Conservation (phyloP, 1,140 invertebrate genomes). For the Eulimnadia texana region DNA sequence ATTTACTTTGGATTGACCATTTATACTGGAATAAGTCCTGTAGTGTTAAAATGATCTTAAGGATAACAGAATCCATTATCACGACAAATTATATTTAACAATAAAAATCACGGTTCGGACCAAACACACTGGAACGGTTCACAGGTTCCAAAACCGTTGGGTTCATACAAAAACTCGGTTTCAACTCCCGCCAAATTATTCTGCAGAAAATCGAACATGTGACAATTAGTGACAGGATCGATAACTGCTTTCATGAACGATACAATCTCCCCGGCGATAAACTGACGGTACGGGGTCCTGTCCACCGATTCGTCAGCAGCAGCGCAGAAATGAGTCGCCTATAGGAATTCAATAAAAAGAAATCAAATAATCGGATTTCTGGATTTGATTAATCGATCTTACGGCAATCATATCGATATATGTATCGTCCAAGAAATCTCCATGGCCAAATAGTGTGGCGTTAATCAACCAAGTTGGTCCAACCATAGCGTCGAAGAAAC, state of each 20-base stretch:
- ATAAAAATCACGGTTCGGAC: neutral
- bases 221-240: conserved; percentile 1
- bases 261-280: conserved; percentile 4
- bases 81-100: neutral
- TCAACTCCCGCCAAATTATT: neutral
- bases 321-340: conserved; percentile 5
- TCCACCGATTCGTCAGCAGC: neutral
- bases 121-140: neutral
- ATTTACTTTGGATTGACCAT: too few species aligned
- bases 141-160: neutral
- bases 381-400: neutral
- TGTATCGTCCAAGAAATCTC: conserved; percentile 19
- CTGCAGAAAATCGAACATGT: neutral
- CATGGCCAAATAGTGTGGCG: conserved; percentile 21
- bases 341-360: neutral
- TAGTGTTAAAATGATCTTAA: too few species aligned
- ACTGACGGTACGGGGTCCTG: conserved; percentile 5
- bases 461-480: conserved; percentile 21
- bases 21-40: too few species aligned
- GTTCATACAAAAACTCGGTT: neutral
- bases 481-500: conserved; percentile 21
- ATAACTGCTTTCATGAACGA: conserved; percentile 11
- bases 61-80: too few species aligned
- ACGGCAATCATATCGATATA: conserved; percentile 16
- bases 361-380: neutral